These are phyloP conservation scores for Trissolcus basalis DNA, from an alignment of 1,140 invertebrate species.

Conservation along the genomic window DNA sequence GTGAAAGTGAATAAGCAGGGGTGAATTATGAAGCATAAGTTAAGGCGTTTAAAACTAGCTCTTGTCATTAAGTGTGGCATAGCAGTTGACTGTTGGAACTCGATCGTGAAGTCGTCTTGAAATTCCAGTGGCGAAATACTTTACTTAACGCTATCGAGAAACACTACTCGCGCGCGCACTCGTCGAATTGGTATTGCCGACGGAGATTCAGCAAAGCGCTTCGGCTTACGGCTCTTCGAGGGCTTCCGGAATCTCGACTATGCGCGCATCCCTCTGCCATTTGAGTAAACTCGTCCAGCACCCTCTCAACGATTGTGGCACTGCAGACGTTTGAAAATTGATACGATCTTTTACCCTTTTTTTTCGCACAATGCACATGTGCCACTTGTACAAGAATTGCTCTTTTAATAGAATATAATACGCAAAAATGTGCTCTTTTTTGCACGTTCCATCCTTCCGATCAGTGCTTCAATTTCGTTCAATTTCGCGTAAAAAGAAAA, in stretches of 20 bases:
- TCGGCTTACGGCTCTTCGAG: conserved; percentile 54
- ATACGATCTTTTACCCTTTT: conserved; percentile 41
- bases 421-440: neutral
- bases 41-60: conserved; percentile 11
- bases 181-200: conserved; percentile 48
- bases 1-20: conserved; percentile 31
- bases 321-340: conserved; percentile 57
- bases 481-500: too few relatives aligned
- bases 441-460: neutral
- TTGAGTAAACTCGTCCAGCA: conserved; percentile 50
- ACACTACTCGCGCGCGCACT: conserved; percentile 39
- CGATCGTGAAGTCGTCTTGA: conserved; percentile 44
- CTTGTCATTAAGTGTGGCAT: conserved; percentile 40
- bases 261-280: conserved; percentile 55
- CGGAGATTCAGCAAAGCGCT: conserved; percentile 54
- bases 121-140: conserved; percentile 55
- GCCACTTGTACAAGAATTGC: conserved; percentile 35
- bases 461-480: neutral
- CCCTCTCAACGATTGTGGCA: conserved; percentile 50
- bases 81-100: conserved; percentile 42
- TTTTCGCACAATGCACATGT: conserved; percentile 30
- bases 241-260: conserved; percentile 58
- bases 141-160: conserved; percentile 51
- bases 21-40: conserved; percentile 36
- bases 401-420: conserved; percentile 32